Percentiles rank a stretch among this genome's conserved stretches.
phyloP scores from a whole-genome alignment of 2,113 vertebrate species.

The Astatotilapia flaviijosephi region DNA sequence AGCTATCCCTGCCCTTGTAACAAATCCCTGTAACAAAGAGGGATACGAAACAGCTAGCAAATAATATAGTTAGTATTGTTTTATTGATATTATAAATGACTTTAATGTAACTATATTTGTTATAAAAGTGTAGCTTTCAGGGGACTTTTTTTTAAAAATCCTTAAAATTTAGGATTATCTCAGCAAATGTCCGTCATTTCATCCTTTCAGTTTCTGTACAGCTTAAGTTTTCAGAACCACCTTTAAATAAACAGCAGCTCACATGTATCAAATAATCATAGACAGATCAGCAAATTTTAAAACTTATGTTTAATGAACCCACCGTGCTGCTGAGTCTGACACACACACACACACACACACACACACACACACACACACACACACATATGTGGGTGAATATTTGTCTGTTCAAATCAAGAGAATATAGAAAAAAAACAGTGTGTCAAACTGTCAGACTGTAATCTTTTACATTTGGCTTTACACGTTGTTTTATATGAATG shows the following conservation, averaged over 20 bases:
- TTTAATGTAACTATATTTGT: not conserved
- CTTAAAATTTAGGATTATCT: not conserved
- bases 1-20: fast-evolving
- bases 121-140: not conserved
- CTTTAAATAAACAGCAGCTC: not conserved
- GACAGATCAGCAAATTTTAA: not conserved
- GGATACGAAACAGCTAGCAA: not conserved
- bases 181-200: fast-evolving
- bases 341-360: not conserved
- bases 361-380: not conserved
- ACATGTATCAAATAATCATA: not conserved
- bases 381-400: fast-evolving
- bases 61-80: not conserved
- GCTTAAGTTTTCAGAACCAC: not conserved
- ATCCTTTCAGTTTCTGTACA: not conserved
- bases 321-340: not conserved
- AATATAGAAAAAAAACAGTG: not conserved
- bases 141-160: not conserved
- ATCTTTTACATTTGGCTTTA: not conserved
- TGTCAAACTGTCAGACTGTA: not conserved
- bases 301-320: not conserved
- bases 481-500: not conserved
- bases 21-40: not conserved
- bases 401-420: not conserved
- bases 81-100: not conserved